Conservation (phyloP, 2,797 vertebrate genomes). For the Apodemus agrarius region DNA sequence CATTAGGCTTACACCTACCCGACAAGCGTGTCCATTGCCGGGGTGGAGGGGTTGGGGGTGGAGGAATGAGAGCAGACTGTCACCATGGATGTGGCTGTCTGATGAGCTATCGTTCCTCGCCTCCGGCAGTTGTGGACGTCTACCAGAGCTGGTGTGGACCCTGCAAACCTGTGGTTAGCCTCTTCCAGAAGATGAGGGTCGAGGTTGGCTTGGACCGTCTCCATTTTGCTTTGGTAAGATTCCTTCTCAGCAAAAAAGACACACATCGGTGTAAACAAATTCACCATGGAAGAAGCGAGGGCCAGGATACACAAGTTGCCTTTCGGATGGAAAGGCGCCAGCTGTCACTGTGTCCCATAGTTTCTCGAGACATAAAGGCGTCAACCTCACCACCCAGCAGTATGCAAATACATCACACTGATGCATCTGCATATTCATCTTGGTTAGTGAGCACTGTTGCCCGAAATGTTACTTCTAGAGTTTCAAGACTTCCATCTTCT, state of each 20-base stretch:
- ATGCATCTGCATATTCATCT: rapidly evolving
- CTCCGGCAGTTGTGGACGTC: conserved; percentile 92
- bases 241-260: background rate
- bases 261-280: background rate
- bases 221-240: conserved; percentile 95
- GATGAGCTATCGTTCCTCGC: background rate
- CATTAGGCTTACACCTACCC: background rate
- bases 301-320: background rate
- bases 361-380: background rate
- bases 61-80: background rate
- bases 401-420: background rate
- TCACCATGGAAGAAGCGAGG: background rate
- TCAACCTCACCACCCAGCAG: background rate
- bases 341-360: background rate
- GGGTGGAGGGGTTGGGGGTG: no score
- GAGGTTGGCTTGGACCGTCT: conserved; percentile 92
- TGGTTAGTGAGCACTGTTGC: background rate
- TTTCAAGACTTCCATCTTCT: background rate
- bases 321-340: background rate
- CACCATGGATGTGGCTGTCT: background rate
- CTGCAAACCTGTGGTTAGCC: conserved; percentile 93
- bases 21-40: background rate
- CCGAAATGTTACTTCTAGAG: background rate
- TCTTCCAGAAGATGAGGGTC: conserved; percentile 95
- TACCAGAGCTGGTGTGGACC: conserved; percentile 98